Conservation (phyloP, 2,113 vertebrate genomes). For the Craseonycteris thonglongyai region DNA sequence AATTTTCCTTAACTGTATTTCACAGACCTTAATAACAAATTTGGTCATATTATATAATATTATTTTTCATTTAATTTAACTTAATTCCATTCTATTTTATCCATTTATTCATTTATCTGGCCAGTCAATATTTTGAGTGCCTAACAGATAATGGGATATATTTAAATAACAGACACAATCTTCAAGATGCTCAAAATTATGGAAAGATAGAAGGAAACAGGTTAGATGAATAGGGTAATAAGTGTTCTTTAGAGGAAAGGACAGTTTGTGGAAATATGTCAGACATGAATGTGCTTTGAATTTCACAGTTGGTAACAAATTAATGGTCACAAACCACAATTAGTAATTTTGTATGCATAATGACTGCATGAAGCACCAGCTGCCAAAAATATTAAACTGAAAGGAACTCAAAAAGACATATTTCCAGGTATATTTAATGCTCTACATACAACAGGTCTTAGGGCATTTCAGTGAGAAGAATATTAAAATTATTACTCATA, state of each 20-base stretch:
- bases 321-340: neutral
- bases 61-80: neutral
- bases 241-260: neutral
- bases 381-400: neutral
- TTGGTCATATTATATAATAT: neutral
- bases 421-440: neutral
- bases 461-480: neutral
- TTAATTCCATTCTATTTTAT: neutral
- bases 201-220: neutral
- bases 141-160: neutral
- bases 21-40: neutral
- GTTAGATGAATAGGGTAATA: neutral
- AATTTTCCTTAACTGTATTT: neutral
- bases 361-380: neutral
- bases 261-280: neutral
- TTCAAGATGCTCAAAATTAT: neutral
- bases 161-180: neutral
- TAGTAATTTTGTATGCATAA: neutral
- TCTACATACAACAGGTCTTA: neutral
- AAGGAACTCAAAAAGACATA: neutral
- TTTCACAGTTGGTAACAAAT: neutral
- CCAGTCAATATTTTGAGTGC: neutral
- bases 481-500: slow-evolving; percentile 7
- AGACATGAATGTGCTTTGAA: neutral
- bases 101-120: neutral